phyloP scores from a whole-genome alignment of 2,113 vertebrate species.

The Eolophus roseicapilla region DNA sequence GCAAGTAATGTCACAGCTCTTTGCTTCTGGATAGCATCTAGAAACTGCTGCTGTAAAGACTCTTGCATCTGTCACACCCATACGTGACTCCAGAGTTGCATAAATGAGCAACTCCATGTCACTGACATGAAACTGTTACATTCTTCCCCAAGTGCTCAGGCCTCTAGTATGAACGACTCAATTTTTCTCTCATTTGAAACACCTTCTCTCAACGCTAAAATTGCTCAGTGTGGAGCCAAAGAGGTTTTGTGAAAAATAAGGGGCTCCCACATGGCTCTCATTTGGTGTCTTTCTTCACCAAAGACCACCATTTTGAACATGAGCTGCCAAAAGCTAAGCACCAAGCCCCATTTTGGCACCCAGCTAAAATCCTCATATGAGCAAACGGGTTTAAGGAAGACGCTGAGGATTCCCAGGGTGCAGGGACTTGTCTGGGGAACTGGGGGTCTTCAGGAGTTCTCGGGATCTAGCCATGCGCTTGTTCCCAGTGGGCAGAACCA shows the following conservation, averaged over 20 bases:
- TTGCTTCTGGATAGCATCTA: neutral
- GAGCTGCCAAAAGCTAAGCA: neutral
- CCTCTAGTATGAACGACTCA: neutral
- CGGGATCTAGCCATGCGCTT: accelerated
- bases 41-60: neutral
- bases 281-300: neutral
- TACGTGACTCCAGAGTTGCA: neutral
- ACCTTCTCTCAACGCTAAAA: neutral
- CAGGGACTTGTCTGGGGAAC: neutral
- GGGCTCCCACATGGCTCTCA: neutral
- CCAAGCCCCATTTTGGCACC: neutral
- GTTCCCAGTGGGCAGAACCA: neutral
- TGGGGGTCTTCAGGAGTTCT: accelerated
- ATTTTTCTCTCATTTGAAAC: neutral
- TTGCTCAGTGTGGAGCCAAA: neutral
- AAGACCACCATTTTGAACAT: neutral
- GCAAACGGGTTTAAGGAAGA: neutral
- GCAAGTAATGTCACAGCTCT: neutral
- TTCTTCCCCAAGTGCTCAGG: neutral
- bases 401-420: neutral
- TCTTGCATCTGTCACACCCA: neutral
- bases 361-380: neutral
- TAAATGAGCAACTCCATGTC: neutral
- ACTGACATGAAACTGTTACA: accelerated
- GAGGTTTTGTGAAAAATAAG: neutral